Percentiles rank a stretch among this genome's conserved stretches.
These are phyloP conservation scores for Caenorhabditis sinica DNA, from an alignment of 2,888 invertebrate species.

Conservation along the genomic window DNA sequence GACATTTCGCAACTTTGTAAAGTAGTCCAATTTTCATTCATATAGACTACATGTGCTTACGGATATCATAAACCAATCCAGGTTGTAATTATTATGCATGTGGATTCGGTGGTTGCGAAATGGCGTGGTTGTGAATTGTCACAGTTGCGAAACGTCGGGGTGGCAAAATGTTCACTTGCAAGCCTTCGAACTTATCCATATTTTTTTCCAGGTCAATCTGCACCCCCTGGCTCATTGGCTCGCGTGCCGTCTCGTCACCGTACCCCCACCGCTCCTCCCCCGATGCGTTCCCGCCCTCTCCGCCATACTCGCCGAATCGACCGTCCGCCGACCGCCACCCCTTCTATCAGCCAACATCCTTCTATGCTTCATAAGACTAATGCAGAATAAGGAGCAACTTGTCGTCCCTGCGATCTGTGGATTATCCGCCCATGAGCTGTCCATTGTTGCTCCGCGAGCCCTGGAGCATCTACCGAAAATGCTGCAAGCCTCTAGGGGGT, in stretches of 20 bases:
- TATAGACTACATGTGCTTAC: too few relatives aligned
- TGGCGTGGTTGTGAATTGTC: too few relatives aligned
- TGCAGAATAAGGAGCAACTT: conserved; percentile 73
- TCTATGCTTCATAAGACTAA: conserved; percentile 71
- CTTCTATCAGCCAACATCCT: conserved; percentile 78
- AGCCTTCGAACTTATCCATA: not conserved
- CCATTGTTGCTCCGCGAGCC: conserved; percentile 73
- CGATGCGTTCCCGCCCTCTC: conserved; percentile 78
- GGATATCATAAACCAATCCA: too few relatives aligned
- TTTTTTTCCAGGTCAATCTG: conserved; percentile 67
- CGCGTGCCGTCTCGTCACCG: conserved; percentile 73
- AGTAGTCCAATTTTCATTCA: too few relatives aligned
- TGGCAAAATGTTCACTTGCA: not conserved
- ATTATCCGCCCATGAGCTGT: conserved; percentile 59
- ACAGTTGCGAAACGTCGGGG: too few relatives aligned
- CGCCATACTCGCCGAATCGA: conserved; percentile 73
- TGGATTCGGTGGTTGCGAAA: too few relatives aligned
- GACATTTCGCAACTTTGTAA: too few relatives aligned
- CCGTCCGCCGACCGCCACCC: conserved; percentile 70
- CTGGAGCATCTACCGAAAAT: conserved; percentile 71
- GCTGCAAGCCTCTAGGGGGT: conserved; percentile 34
- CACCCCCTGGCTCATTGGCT: conserved; percentile 81
- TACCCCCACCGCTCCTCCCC: conserved; percentile 75
- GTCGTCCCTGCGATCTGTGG: conserved; percentile 64
- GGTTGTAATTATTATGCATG: too few relatives aligned